These are phyloP conservation scores for Myotis myotis DNA, from an alignment of 2,797 vertebrate genomes.

Conservation along the genomic window DNA sequence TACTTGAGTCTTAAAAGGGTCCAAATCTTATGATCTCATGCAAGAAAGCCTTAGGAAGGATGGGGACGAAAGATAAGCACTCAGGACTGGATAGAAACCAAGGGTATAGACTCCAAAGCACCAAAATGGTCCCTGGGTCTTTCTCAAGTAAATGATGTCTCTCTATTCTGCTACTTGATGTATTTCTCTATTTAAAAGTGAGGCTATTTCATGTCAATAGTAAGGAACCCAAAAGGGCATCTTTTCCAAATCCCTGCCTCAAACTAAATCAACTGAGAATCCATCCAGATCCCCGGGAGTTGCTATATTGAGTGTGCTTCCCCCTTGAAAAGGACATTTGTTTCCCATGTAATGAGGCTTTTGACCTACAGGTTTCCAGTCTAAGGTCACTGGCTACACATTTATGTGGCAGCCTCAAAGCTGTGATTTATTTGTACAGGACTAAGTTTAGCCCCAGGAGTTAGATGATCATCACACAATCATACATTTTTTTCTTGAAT, in stretches of 20 bases:
- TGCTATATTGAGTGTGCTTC: not conserved
- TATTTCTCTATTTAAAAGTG: not conserved
- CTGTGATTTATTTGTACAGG: not conserved
- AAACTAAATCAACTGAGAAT: not conserved
- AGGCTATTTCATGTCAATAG: not conserved
- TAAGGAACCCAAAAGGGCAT: not conserved
- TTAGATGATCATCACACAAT: slow-evolving; percentile 26
- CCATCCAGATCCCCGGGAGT: not conserved
- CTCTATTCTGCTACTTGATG: not conserved
- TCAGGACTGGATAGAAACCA: not conserved
- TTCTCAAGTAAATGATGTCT: not conserved
- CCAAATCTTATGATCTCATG: not conserved
- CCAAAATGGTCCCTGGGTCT: not conserved
- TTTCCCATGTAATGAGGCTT: slow-evolving; percentile 36
- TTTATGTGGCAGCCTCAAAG: not conserved
- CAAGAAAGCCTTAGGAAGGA: not conserved
- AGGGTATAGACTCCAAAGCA: not conserved
- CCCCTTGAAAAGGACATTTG: not conserved
- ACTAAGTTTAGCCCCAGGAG: not conserved
- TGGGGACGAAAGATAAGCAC: not conserved
- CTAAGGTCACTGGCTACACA: not conserved
- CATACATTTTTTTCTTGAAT: not conserved
- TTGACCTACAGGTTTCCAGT: not conserved
- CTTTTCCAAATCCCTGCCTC: not conserved
- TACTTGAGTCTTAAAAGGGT: not conserved